Percentiles rank a stretch among this genome's conserved stretches.
Conservation (phyloP, 2,113 vertebrate genomes). For the Bolborhynchus lineola region DNA sequence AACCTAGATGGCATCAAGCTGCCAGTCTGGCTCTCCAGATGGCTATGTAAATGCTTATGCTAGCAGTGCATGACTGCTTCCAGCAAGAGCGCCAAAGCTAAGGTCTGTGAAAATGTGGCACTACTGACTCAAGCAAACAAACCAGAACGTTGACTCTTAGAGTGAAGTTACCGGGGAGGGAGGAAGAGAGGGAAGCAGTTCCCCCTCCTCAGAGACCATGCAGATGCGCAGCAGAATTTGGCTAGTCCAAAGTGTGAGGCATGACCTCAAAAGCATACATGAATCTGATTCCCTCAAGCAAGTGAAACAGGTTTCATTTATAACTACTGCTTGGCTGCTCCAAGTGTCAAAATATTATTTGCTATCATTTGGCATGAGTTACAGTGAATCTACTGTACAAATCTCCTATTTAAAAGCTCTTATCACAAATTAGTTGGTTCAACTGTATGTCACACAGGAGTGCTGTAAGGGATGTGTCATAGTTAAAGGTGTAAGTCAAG, state of each 20-base stretch:
- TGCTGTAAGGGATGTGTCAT: background rate
- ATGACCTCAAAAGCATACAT: background rate
- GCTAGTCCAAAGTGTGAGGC: background rate
- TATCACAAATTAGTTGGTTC: background rate
- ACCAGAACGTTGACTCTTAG: background rate
- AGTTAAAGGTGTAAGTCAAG: background rate
- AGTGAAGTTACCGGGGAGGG: background rate
- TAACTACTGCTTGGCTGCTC: background rate
- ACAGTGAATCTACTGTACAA: background rate
- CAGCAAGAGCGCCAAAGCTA: background rate
- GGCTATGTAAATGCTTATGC: background rate
- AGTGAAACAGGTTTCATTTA: background rate
- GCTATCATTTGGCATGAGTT: background rate
- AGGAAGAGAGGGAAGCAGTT: background rate
- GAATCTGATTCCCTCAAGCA: background rate
- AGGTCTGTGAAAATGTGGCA: background rate
- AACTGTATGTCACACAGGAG: background rate
- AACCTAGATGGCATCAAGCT: fast-evolving
- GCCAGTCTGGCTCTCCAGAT: background rate
- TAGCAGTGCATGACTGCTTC: fast-evolving
- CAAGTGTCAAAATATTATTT: background rate
- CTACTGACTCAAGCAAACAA: background rate
- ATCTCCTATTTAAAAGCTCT: background rate
- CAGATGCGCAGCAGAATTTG: background rate
- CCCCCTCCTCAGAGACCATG: fast-evolving